Conservation (phyloP, 2,113 vertebrate genomes). For the Triplophysa tibetana region DNA sequence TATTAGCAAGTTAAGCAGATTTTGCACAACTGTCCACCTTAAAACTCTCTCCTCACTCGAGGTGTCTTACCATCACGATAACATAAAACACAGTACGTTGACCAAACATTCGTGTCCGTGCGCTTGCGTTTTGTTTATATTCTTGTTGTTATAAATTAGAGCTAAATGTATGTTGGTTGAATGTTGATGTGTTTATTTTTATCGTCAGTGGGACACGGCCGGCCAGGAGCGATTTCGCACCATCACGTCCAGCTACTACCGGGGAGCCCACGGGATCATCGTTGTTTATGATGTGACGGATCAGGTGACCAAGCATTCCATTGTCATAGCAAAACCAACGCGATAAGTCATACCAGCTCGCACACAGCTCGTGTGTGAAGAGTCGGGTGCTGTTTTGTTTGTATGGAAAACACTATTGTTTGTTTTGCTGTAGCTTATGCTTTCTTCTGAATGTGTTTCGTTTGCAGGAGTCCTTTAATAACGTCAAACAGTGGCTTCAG, state of each 20-base stretch:
- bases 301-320: conserved; percentile 76
- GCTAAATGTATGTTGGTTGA: neutral
- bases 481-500: conserved; percentile 98
- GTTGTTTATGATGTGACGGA: conserved; percentile 98
- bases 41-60: too few species aligned
- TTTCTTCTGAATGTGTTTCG: neutral
- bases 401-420: neutral
- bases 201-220: conserved; percentile 91
- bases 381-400: neutral
- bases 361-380: neutral
- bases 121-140: too few species aligned
- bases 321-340: neutral
- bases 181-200: conserved; percentile 6
- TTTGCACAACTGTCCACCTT: too few species aligned
- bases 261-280: conserved; percentile 97
- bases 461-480: conserved; percentile 93
- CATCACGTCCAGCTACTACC: conserved; percentile 98
- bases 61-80: too few species aligned
- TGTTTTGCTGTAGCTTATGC: neutral
- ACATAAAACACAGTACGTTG: too few species aligned
- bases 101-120: too few species aligned
- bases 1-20: too few species aligned
- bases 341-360: neutral
- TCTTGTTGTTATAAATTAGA: too few species aligned
- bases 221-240: conserved; percentile 97